Evolutionary conservation across 2,113 vertebrate genomes (phyloP), one percentile per base, ranked within the genome.

Genomic region (Engystomops pustulosus): DNA sequence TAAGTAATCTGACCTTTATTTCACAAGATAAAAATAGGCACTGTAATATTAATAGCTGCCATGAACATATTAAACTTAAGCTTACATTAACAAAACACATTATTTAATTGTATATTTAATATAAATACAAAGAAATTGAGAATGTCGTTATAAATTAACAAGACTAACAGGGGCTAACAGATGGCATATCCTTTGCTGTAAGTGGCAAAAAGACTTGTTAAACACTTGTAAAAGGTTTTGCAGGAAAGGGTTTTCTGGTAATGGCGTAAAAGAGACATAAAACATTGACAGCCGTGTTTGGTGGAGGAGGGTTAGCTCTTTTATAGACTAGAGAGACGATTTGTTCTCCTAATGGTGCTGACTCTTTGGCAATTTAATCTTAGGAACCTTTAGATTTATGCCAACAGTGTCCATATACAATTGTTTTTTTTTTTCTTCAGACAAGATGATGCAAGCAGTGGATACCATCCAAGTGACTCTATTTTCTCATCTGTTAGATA

Each of bases 291-390:
- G 65, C 32, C 53, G 65, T 55, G 45, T 51, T 81, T 62, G 70
- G 70, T 75, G 23, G 36, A 62, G 55, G 70, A 47, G 55, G 25
- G 65, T 70, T 38, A 83, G 32, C 32, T 55, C 67, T 51, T 75
- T 83, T 83, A 34, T 49, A 49, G 25, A 51, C 38, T 76, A 76
- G 58, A 69, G 30, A 80, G 27, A 53, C 41, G 72, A 76, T 83
- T 75, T 83, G 71, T 83, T 83, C 47, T 81, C 79, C 44, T 81
- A 55, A 81, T 81, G 79, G 71, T 65, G 55, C 55, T 76, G 70
- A 65, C 25, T 62, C 71, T 67, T 75, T 83, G 71, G 41, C 81
- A 76, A 83, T 83, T 76, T 76, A 76, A 83, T 67, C 71, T 76
- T 67, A 36, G 41, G 27, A 67, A 49, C 70, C 55, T 76, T 83